phyloP scores from a whole-genome alignment of 2,113 vertebrate genomes.

The Macaca mulatta region DNA sequence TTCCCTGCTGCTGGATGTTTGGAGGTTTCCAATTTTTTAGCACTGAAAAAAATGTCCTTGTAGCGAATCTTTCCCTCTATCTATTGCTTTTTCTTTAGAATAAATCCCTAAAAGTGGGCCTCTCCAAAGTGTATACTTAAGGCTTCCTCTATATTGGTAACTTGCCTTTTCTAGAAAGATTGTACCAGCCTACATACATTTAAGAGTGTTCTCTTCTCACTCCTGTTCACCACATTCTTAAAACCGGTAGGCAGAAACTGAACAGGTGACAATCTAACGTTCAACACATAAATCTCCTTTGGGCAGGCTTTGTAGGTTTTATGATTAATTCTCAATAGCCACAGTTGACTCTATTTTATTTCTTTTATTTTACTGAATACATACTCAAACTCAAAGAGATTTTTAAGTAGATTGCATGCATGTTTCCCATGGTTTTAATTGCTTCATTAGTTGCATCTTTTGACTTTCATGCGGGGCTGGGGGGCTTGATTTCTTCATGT shows the following conservation, averaged over 20 bases:
- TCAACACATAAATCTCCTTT: not conserved
- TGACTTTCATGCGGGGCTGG: not conserved
- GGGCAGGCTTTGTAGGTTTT: not conserved
- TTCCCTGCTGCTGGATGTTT: not conserved
- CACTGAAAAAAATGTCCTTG: not conserved
- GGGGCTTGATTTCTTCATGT: not conserved
- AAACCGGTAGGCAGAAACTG: not conserved
- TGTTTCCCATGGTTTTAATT: not conserved
- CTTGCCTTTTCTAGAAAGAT: constrained; percentile 5
- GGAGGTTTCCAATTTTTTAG: constrained; percentile 25
- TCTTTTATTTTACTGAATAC: not conserved
- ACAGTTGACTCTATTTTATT: not conserved
- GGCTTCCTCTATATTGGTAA: not conserved
- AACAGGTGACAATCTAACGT: not conserved
- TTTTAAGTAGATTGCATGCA: not conserved
- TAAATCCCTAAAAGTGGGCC: constrained; percentile 9
- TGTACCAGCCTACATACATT: not conserved
- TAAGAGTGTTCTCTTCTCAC: not conserved
- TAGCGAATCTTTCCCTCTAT: not conserved
- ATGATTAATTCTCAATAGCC: not conserved
- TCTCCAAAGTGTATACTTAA: not conserved
- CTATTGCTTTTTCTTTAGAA: constrained; percentile 29
- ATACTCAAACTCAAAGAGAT: not conserved
- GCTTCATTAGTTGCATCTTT: not conserved
- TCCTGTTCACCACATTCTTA: not conserved